Conservation (phyloP, 2,888 invertebrate genomes). For the Embidobia sp. region DNA sequence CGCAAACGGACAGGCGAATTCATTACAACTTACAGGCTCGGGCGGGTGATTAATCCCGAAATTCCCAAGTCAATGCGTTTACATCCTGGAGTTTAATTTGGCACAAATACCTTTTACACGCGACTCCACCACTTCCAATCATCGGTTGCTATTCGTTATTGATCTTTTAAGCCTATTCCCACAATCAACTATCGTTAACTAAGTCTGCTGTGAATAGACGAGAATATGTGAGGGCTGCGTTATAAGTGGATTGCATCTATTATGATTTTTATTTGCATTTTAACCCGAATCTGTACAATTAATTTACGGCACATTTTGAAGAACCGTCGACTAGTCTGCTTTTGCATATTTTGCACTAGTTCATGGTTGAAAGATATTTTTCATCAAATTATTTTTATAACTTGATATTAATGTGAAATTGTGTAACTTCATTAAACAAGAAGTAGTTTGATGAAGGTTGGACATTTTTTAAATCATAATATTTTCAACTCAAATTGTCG, state of each 20-base stretch:
- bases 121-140: conserved; percentile 77
- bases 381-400: too few relatives aligned
- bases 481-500: too few relatives aligned
- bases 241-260: conserved; percentile 3
- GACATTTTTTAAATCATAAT: too few relatives aligned
- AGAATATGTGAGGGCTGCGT: not conserved
- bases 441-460: too few relatives aligned
- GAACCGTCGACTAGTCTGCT: too few relatives aligned
- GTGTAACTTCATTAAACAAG: too few relatives aligned
- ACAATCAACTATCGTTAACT: conserved; percentile 69
- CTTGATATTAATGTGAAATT: too few relatives aligned
- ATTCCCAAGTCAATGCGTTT: conserved; percentile 21
- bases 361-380: too few relatives aligned
- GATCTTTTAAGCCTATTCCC: conserved; percentile 74
- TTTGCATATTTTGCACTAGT: too few relatives aligned
- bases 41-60: not conserved
- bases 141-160: conserved; percentile 76
- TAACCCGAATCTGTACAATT: not conserved
- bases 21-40: not conserved
- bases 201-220: conserved; percentile 58
- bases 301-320: too few relatives aligned
- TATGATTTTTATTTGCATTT: not conserved
- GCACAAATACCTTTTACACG: conserved; percentile 43
- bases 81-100: conserved; percentile 16
- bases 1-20: not conserved